Percentiles rank a stretch among this genome's conserved stretches.
phyloP scores from a whole-genome alignment of 2,888 invertebrate genomes.

The Trichacis sp. region DNA sequence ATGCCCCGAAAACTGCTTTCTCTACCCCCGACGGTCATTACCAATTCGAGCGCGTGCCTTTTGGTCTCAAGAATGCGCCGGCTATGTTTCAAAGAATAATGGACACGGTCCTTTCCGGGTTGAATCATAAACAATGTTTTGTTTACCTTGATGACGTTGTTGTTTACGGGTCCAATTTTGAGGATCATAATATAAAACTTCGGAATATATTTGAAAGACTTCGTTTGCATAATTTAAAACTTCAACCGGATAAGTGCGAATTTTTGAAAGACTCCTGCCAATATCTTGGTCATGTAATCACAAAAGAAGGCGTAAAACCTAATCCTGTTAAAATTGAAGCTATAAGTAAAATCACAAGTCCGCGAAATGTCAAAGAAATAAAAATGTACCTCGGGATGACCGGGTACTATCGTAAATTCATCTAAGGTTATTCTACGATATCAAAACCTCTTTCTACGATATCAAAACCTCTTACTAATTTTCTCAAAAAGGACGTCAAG shows the following conservation, averaged over 20 bases:
- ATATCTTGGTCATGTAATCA: neutral
- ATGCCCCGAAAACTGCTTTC: slow-evolving; percentile 55
- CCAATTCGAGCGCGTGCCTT: slow-evolving; percentile 52
- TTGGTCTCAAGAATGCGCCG: slow-evolving; percentile 53
- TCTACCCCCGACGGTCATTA: slow-evolving; percentile 52
- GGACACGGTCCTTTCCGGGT: slow-evolving; percentile 46
- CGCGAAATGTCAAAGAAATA: slow-evolving; percentile 29
- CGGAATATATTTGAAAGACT: neutral
- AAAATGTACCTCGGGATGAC: slow-evolving; percentile 35
- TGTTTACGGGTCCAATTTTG: neutral
- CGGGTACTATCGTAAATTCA: slow-evolving; percentile 42
- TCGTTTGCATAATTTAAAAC: neutral
- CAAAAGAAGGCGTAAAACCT: slow-evolving; percentile 40
- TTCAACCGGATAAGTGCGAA: slow-evolving; percentile 18
- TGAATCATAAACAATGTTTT: slow-evolving; percentile 47
- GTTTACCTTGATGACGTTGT: slow-evolving; percentile 37
- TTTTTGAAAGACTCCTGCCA: neutral
- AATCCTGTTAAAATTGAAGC: slow-evolving; percentile 45
- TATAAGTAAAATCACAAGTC: slow-evolving; percentile 29
- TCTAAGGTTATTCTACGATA: no score
- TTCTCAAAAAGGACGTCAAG: slow-evolving; percentile 17
- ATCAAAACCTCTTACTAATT: slow-evolving; percentile 25
- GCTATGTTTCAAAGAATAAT: slow-evolving; percentile 54
- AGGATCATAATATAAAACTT: slow-evolving; percentile 13
- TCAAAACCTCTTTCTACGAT: slow-evolving; percentile 33